A percentile compares a stretch with the other conserved stretches of the same genome.
These are phyloP conservation scores for Macroglossus sobrinus DNA, from an alignment of 2,113 vertebrate genomes.

Conservation along the genomic window DNA sequence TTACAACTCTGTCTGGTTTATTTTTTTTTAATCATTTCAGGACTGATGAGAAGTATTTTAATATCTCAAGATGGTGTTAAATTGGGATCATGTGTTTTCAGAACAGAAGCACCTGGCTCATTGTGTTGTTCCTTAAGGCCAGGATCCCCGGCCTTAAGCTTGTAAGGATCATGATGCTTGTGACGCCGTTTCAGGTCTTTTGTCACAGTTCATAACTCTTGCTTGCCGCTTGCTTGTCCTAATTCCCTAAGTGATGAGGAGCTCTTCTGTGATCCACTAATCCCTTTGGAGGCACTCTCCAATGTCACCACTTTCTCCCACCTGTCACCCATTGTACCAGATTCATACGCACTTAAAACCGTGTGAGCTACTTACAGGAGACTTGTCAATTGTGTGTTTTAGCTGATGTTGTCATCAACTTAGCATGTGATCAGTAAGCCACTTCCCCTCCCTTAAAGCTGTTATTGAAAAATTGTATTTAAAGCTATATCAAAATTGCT, in stretches of 20 bases:
- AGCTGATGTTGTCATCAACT: neutral
- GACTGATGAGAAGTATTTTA: constrained; percentile 50
- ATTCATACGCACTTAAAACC: neutral
- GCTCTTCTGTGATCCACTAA: neutral
- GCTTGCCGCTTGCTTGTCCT: constrained; percentile 60
- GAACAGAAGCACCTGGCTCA: constrained; percentile 55
- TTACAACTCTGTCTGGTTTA: constrained; percentile 32
- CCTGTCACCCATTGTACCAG: neutral
- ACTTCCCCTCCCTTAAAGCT: neutral
- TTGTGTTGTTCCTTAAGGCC: constrained; percentile 37
- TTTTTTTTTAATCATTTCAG: constrained; percentile 60
- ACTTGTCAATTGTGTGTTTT: neutral
- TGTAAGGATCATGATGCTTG: constrained; percentile 50
- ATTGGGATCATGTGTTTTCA: constrained; percentile 61
- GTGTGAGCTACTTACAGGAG: neutral
- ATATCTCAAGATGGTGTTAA: constrained; percentile 65
- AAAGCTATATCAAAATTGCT: constrained; percentile 29
- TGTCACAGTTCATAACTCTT: neutral
- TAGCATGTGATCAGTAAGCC: constrained; percentile 28
- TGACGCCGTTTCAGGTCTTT: constrained; percentile 1
- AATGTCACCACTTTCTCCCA: neutral
- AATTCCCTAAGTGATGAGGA: neutral
- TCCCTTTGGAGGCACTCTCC: constrained; percentile 13
- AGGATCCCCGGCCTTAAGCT: constrained; percentile 31
- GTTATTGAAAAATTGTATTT: neutral